These are phyloP conservation scores for Aleiodes sp. DNA, from an alignment of 1,140 invertebrate species.

Conservation along the genomic window DNA sequence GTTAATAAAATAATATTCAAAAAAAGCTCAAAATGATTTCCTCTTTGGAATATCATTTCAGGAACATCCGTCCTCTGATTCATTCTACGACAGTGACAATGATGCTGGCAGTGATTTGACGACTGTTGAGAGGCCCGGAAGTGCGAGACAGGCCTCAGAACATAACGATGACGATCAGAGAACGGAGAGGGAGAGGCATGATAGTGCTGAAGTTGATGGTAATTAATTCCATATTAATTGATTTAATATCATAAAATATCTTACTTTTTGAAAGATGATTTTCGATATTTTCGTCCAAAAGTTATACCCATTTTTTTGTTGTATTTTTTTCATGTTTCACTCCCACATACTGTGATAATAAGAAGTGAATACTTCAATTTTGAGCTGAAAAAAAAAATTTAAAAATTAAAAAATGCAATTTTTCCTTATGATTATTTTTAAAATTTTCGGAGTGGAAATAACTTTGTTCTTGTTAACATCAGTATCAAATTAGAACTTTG, in stretches of 20 bases:
- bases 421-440: too few species aligned
- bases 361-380: too few species aligned
- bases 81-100: conserved; percentile 87
- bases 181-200: conserved; percentile 69
- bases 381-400: too few species aligned
- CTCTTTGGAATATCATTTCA: conserved; percentile 46
- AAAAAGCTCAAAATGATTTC: not conserved
- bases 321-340: too few species aligned
- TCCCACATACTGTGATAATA: too few species aligned
- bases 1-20: not conserved
- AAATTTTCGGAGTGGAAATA: too few species aligned
- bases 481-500: too few species aligned
- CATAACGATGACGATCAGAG: conserved; percentile 61
- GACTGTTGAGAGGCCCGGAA: conserved; percentile 61
- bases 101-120: conserved; percentile 73
- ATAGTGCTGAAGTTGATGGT: conserved; percentile 78
- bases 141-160: conserved; percentile 43
- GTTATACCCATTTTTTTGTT: too few species aligned
- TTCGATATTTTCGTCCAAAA: not conserved
- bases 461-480: too few species aligned
- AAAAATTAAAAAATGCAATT: too few species aligned
- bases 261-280: conserved; percentile 23
- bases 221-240: conserved; percentile 38
- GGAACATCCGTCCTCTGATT: conserved; percentile 86
- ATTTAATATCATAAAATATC: not conserved